Percentiles rank a stretch among this genome's conserved stretches.
Evolutionary conservation across 2,113 vertebrate species (phyloP).

Genomic region (Cichladusa arquata): DNA sequence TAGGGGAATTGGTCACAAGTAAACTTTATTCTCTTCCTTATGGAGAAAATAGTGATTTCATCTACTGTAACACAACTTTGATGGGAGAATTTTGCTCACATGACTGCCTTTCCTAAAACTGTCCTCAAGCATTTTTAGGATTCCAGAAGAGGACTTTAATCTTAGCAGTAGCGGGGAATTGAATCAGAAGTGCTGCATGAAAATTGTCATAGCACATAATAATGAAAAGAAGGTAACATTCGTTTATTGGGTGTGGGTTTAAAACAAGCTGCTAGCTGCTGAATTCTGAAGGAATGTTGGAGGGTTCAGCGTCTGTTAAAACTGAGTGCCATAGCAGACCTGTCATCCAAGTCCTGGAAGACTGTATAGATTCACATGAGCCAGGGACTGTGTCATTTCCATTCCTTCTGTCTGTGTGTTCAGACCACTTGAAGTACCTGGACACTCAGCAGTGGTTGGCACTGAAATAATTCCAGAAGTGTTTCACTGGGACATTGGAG

Average conservation of each 20-base stretch:
- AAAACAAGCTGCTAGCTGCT: neutral
- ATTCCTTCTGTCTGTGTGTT: neutral
- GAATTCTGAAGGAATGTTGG: neutral
- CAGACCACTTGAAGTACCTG: neutral
- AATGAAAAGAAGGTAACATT: neutral
- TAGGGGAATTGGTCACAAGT: neutral
- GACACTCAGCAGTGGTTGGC: neutral
- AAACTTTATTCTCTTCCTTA: neutral
- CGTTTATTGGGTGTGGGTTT: neutral
- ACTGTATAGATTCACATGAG: neutral
- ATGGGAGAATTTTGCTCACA: neutral
- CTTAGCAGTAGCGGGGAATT: neutral
- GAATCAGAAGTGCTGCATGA: neutral
- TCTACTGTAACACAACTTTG: neutral
- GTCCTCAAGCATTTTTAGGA: neutral
- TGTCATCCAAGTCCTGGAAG: neutral
- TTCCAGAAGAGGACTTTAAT: neutral
- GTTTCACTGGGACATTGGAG: neutral
- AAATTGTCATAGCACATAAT: neutral
- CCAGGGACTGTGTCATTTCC: rapidly evolving
- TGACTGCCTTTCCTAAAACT: neutral
- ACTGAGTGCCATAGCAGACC: neutral
- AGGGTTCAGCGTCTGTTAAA: neutral
- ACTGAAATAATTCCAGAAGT: neutral
- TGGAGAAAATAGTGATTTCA: neutral